Evolutionary conservation across 1,140 invertebrate species (phyloP), one percentile per base, ranked within the genome.

Genomic region (Hydropsyche tenuis): DNA sequence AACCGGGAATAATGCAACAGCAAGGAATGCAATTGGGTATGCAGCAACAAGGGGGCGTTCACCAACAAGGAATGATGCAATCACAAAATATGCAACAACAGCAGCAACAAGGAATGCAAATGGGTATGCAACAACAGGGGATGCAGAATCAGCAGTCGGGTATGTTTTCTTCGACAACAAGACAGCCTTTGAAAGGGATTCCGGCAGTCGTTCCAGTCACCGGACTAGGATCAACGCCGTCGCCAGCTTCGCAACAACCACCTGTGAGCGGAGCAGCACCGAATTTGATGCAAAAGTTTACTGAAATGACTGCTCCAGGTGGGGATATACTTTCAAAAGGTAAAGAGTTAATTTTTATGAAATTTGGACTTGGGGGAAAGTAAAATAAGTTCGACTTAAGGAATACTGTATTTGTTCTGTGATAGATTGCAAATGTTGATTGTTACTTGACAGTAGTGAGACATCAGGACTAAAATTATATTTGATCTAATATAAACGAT

Each of bases 341-440:
- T 77, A 95, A 95, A 85, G 94, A 95, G 85, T 87, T 93, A 43
- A 94, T 95, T 80, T 95, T 95, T 83, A 94, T 94, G 89, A 95
- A 94, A 86, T 95, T 95, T 81, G 93, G 93, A 64, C 86, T 95
- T 75, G 93, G 92, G 79, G 89, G 89, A 76, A 91, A 91, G 90
- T 91, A 90, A 90, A 43, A 18, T 25, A 45, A 48, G 23, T 22
- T 11, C 11, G 22, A 25, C 23, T 22, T 23, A 56, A 56, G 23
- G 23, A 60, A 60, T 12, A 53, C 68, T 56, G 68, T 70, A 23
- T 70, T 60, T 56, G 48, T 46, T 27, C 48, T 45, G 48, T 60
- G 65, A 69, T 65, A 42, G 63, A 45, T 42, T 45, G 48, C 68
- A 70, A 70, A 42, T 27, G 42, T 27, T 27, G 68, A 30, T 60